A percentile compares a stretch with the other conserved stretches of the same genome.
Conservation (phyloP, 2,888 invertebrate species). For the Ptilodon capucinus region DNA sequence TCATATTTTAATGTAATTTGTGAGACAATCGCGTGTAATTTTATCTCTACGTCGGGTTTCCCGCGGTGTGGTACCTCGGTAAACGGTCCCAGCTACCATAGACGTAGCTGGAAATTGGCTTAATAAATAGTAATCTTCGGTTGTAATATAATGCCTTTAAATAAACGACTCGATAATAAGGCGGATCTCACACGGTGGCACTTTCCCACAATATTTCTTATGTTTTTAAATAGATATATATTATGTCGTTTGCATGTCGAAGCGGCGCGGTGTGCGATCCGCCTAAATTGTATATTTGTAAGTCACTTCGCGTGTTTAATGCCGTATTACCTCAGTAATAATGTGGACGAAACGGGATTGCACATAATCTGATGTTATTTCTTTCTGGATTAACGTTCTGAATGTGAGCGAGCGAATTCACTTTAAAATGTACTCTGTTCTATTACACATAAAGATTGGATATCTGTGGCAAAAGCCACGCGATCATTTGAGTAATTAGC, state of each 20-base stretch:
- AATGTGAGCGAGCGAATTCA: too few relatives aligned
- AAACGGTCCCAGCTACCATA: neutral
- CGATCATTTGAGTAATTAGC: too few relatives aligned
- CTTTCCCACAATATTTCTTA: neutral
- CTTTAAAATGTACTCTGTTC: too few relatives aligned
- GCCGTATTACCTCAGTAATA: constrained; percentile 45
- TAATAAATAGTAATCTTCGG: neutral
- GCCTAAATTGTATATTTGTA: constrained; percentile 1
- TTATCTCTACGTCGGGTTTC: neutral
- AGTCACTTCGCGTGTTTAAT: constrained; percentile 28
- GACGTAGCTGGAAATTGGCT: neutral
- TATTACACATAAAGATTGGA: too few relatives aligned
- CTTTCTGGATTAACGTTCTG: too few relatives aligned
- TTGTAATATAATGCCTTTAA: constrained; percentile 16
- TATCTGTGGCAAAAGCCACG: too few relatives aligned
- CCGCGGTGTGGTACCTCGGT: neutral
- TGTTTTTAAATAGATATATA: neutral
- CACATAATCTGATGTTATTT: neutral
- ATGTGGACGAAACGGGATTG: constrained; percentile 32
- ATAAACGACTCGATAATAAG: neutral
- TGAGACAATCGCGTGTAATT: neutral
- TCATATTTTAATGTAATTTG: neutral
- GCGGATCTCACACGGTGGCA: neutral
- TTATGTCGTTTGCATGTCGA: neutral
- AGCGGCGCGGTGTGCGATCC: neutral